phyloP scores from a whole-genome alignment of 2,888 invertebrate genomes.

The Nephrotoma flavescens region DNA sequence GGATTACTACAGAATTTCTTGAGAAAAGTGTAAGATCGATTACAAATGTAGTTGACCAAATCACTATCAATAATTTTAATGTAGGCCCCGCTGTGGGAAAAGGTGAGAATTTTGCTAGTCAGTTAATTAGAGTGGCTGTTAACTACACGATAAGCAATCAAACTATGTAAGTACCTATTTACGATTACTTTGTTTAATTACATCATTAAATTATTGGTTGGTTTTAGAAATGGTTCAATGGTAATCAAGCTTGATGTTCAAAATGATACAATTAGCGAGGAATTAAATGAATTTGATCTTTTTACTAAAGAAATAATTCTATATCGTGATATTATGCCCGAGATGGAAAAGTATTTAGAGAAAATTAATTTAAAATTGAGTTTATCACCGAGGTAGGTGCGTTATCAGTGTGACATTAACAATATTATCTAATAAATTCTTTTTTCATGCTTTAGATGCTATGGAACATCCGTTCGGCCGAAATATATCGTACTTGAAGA shows the following conservation, averaged over 20 bases:
- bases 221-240: not conserved
- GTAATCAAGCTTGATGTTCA: not conserved
- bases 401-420: not conserved
- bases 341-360: conserved; percentile 14
- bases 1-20: conserved; percentile 21
- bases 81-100: conserved; percentile 19
- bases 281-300: conserved; percentile 15
- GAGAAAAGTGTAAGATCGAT: conserved; percentile 16
- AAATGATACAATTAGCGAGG: not conserved
- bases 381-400: not conserved
- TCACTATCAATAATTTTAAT: conserved; percentile 9
- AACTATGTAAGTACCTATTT: not conserved
- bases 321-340: conserved; percentile 18
- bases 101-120: conserved; percentile 23
- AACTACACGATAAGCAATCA: not conserved
- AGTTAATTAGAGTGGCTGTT: conserved; percentile 19
- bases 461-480: not conserved
- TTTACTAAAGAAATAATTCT: conserved; percentile 23
- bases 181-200: not conserved
- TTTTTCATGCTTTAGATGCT: not conserved
- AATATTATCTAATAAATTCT: not conserved
- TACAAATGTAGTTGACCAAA: conserved; percentile 15
- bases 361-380: conserved; percentile 11
- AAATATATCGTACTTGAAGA: conserved; percentile 32
- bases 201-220: not conserved